Percentiles rank a stretch among this genome's conserved stretches.
These are phyloP conservation scores for Lineus longissimus DNA, from an alignment of 1,140 invertebrate genomes.

Conservation along the genomic window DNA sequence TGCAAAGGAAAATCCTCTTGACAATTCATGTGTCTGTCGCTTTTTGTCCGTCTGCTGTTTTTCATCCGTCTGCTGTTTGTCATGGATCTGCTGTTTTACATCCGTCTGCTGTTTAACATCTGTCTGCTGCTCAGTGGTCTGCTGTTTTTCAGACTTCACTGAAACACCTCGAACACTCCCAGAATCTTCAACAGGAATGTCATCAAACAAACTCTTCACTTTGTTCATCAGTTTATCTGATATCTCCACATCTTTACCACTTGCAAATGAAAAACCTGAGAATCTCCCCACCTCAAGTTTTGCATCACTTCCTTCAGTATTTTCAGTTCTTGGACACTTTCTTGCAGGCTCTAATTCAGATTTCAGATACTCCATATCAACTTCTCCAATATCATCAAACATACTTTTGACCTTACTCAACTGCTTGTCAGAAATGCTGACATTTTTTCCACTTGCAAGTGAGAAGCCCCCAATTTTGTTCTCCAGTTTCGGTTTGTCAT, in stretches of 20 bases:
- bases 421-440: slow-evolving; percentile 16
- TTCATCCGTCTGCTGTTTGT: slow-evolving; percentile 12
- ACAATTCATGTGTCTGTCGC: slow-evolving; percentile 6
- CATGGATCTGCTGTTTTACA: background rate
- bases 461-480: slow-evolving; percentile 9
- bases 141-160: background rate
- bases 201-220: slow-evolving; percentile 3
- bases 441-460: slow-evolving; percentile 18
- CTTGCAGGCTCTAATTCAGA: background rate
- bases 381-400: slow-evolving; percentile 4
- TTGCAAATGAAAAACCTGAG: slow-evolving; percentile 15
- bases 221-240: slow-evolving; percentile 10
- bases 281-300: too few species aligned
- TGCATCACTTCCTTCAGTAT: too few species aligned
- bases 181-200: background rate
- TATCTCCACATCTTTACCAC: slow-evolving; percentile 15
- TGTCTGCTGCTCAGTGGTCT: background rate
- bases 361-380: background rate
- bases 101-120: background rate
- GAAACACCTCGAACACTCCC: background rate
- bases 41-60: slow-evolving; percentile 20
- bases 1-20: too few species aligned
- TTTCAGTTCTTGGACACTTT: background rate
- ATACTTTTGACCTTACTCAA: slow-evolving; percentile 5
- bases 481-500: background rate